phyloP scores from a whole-genome alignment of 2,888 invertebrate genomes.

The Galeruca laticollis region DNA sequence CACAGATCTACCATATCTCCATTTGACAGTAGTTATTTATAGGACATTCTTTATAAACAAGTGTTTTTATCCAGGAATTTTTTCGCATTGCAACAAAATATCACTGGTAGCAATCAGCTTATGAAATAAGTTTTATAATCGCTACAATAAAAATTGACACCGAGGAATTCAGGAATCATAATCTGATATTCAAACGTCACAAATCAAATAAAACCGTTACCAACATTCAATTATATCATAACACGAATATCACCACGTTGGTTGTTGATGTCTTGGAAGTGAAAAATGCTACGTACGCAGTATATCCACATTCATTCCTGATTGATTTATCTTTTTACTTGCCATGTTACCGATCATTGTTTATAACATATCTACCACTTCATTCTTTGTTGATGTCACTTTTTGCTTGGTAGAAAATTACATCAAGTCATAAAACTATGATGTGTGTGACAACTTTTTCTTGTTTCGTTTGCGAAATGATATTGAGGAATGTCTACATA shows the following conservation, averaged over 20 bases:
- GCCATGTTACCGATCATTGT: constrained; percentile 53
- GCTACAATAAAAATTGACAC: not conserved
- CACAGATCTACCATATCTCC: no score
- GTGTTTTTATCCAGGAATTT: no score
- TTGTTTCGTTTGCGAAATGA: constrained; percentile 35
- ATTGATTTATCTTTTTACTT: constrained; percentile 55
- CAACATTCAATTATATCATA: constrained; percentile 49
- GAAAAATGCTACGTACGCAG: constrained; percentile 42
- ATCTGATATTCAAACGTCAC: constrained; percentile 50
- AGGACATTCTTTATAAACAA: no score
- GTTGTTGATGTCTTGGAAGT: constrained; percentile 49
- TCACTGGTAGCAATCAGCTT: not conserved
- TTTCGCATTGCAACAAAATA: not conserved
- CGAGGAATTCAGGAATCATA: not conserved
- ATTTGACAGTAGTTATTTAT: no score
- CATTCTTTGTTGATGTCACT: constrained; percentile 39
- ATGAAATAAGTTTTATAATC: not conserved
- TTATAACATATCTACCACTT: constrained; percentile 51
- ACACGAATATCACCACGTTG: constrained; percentile 57
- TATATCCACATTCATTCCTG: constrained; percentile 52
- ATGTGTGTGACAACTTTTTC: constrained; percentile 31
- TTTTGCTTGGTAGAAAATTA: constrained; percentile 38
- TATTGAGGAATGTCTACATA: not conserved
- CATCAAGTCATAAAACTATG: constrained; percentile 32
- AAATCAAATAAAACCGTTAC: constrained; percentile 43